These are phyloP conservation scores for Henricia sp. DNA, from an alignment of 53 echinoderm and acorn worm genomes.

Conservation along the genomic window DNA sequence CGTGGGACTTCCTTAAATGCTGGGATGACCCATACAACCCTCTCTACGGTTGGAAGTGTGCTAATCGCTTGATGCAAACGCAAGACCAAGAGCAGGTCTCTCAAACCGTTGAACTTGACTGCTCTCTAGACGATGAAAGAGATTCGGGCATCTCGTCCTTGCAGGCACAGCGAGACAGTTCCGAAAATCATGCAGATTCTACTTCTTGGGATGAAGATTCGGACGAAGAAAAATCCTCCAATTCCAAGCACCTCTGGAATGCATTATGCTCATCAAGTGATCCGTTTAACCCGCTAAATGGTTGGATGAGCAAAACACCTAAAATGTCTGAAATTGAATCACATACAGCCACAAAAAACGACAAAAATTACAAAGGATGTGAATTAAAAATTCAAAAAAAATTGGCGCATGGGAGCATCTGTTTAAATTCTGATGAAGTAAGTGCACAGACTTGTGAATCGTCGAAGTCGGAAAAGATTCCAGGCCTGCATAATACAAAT, in stretches of 20 bases:
- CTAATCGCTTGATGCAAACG: not conserved
- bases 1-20: conserved; percentile 32
- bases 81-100: not conserved
- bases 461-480: not conserved
- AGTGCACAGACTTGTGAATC: not conserved
- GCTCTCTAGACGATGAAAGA: conserved; percentile 7
- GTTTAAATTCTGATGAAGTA: no score
- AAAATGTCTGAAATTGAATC: not conserved
- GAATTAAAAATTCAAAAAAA: no score
- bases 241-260: not conserved
- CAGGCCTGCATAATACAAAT: not conserved
- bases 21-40: conserved; percentile 53
- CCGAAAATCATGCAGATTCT: not conserved
- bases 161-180: conserved; percentile 25
- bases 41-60: conserved; percentile 54
- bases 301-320: not conserved
- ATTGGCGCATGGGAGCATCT: no score
- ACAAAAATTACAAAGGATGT: not conserved
- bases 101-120: not conserved
- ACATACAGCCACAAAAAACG: not conserved
- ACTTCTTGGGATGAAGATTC: conserved; percentile 4
- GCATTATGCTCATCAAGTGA: conserved; percentile 2
- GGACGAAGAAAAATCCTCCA: not conserved
- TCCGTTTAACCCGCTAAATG: conserved; percentile 9
- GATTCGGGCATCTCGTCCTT: conserved; percentile 36